Base-by-base conservation (phyloP, 2,797 vertebrate genomes). In the Eremophila alpestris region DNA sequence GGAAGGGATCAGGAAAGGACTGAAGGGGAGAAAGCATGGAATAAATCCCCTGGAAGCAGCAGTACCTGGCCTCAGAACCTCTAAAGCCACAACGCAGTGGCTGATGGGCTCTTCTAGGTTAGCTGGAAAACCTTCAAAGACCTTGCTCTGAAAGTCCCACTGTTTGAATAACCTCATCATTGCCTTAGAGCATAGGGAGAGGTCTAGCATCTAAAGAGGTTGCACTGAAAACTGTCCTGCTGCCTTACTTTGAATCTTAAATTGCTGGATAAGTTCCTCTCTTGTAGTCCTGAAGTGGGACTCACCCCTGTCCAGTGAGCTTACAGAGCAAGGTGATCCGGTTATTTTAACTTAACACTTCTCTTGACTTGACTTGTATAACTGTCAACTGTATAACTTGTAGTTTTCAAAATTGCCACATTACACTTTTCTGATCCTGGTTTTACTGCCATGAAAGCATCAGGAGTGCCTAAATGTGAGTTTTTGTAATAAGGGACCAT, bases 121-220 rank as follows among this genome's bases (percentile, higher is more conserved):
- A 69, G 38, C 24, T 56, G 19, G 68, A 45, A 41, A 77, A 10
- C 13, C 3, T 60, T 65, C 36, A 22, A 43, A 89, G 78, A 30
- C n/a, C 14, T 67, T 36, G 32, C 16, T 46, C 56, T 80, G 36
- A 6, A 80, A 74, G 46, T 69, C 14, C 20, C 27, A 10, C 38
- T 70, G 40, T 45, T 80, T 6, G 17, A 73, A 18, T 48, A 80
- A 41, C 45, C 4, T 11, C 23, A 8, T 63, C 3, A 1, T 24
- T 49, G 45, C 48, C 16, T 3, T 40, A 51, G 48, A 58, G 36
- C 0, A 0, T 49, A 34, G 67, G 14, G 30, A 14, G 18, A 36
- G 24, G 52, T 51, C 38, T 52, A 10, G 13, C 8, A 2, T 38
- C 59, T 41, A 32, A 73, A 74, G 84, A 84, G n/a, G 18, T 48